Conservation (phyloP, 1,140 invertebrate species). For the Hyles euphorbiae region DNA sequence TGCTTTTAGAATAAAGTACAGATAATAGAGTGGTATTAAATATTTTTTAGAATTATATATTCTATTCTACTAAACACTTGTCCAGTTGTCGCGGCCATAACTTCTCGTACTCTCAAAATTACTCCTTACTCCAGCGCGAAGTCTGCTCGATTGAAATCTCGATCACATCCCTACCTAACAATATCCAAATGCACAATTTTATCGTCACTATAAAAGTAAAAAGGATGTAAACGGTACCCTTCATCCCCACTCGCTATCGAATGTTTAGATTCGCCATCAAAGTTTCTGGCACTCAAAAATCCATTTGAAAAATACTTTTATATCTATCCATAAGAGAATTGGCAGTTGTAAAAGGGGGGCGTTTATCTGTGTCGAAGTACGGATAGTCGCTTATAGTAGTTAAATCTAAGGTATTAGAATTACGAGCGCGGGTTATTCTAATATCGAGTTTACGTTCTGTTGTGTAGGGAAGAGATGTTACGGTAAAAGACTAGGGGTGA, state of each 20-base stretch:
- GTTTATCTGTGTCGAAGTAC: slow-evolving; percentile 41
- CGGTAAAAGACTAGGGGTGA: too few species aligned
- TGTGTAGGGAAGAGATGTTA: slow-evolving; percentile 10
- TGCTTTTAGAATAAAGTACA: too few species aligned
- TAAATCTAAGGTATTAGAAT: slow-evolving; percentile 51
- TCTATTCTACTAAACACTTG: too few species aligned
- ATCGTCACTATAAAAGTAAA: slow-evolving; percentile 67
- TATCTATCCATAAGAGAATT: slow-evolving; percentile 18
- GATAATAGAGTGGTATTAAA: too few species aligned
- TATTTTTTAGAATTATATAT: too few species aligned
- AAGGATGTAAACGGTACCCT: slow-evolving; percentile 61
- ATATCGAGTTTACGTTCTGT: slow-evolving; percentile 32
- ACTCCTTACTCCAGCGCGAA: neutral
- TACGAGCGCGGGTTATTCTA: slow-evolving; percentile 37
- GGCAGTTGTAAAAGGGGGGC: slow-evolving; percentile 30
- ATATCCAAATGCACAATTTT: slow-evolving; percentile 61
- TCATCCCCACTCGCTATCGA: slow-evolving; percentile 43
- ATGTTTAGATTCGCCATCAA: slow-evolving; percentile 74
- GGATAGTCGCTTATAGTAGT: slow-evolving; percentile 30
- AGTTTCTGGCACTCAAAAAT: slow-evolving; percentile 74
- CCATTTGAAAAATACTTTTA: slow-evolving; percentile 75
- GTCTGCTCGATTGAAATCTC: neutral
- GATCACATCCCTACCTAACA: too few species aligned
- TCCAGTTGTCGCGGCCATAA: too few species aligned
- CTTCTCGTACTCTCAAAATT: too few species aligned